phyloP scores from a whole-genome alignment of 2,888 invertebrate species.

The Mesoligia furuncula region DNA sequence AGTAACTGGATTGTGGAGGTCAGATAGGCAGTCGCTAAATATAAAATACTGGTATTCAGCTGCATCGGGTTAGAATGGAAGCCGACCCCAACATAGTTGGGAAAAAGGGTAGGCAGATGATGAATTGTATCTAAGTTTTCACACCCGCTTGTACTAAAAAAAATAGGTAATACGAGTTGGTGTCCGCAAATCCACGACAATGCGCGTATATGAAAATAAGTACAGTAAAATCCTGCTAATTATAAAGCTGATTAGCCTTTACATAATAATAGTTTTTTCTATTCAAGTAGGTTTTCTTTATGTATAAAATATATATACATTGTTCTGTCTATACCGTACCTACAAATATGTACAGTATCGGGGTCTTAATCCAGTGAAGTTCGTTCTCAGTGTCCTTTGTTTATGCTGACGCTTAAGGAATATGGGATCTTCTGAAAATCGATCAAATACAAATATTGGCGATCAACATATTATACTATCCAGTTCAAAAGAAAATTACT shows the following conservation, averaged over 20 bases:
- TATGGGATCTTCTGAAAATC: constrained; percentile 60
- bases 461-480: constrained; percentile 43
- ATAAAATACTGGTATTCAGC: too few species aligned
- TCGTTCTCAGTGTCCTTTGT: constrained; percentile 53
- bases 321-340: not conserved
- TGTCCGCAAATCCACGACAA: too few species aligned
- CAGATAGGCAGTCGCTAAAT: too few species aligned
- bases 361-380: constrained; percentile 33
- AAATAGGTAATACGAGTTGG: too few species aligned
- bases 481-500: too few species aligned
- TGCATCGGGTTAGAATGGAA: too few species aligned
- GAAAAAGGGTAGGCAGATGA: too few species aligned
- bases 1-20: too few species aligned
- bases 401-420: constrained; percentile 58
- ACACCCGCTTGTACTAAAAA: not conserved
- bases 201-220: not conserved
- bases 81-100: too few species aligned
- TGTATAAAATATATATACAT: not conserved
- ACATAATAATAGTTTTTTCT: not conserved
- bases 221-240: not conserved
- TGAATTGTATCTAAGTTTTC: too few species aligned
- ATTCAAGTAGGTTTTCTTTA: not conserved
- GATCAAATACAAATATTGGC: constrained; percentile 61
- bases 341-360: not conserved
- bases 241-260: not conserved